Base-by-base conservation (phyloP, 2,113 vertebrate genomes). In the Heterotis niloticus region DNA sequence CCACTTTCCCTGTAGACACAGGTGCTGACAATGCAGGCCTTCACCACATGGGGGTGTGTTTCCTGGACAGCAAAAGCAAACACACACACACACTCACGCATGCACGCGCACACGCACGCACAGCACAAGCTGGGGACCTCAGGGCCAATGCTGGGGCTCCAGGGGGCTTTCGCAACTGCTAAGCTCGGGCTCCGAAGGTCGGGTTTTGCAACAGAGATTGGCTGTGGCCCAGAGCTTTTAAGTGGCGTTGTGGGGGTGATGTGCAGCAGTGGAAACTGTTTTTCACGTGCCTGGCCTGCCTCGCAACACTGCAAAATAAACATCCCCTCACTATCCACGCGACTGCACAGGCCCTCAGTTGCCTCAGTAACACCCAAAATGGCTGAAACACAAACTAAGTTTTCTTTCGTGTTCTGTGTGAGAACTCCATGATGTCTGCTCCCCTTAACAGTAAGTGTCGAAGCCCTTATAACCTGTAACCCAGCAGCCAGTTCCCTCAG, bases 191-290 rank as follows among this genome's bases (percentile, higher is more conserved):
- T 56, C 65, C 4, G 13, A 17, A 54, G 77, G 24, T n/a, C 65
- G 20, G 5, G 28, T 78, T 78, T 70, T 54, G 77, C 67, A 68
- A 78, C 10, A 69, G 56, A 20, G 18, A 56, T 52, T 64, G 54
- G 56, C 54, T 9, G 0, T 1, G 56, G 13, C 66, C 66, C 51
- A 44, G 66, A 1, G 14, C 69, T 28, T 69, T 34, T 28, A n/a
- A 20, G 69, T 5, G 18, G 18, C 20, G 18, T 18, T 20, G 51
- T 14, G 34, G 64, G 69, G 28, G 24, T 7, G 34, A 44, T 44
- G 9, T 24, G 52, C 24, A 16, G 73, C 26, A 34, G 26, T 62
- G 57, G 4, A 28, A 28, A 28, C 24, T 29, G 28, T 14, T 28
- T 13, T 34, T 34, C 67, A 28, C 24, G 29, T 23, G 74, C 52